phyloP scores from a whole-genome alignment of 2,113 vertebrate genomes.

The Lophius piscatorius region DNA sequence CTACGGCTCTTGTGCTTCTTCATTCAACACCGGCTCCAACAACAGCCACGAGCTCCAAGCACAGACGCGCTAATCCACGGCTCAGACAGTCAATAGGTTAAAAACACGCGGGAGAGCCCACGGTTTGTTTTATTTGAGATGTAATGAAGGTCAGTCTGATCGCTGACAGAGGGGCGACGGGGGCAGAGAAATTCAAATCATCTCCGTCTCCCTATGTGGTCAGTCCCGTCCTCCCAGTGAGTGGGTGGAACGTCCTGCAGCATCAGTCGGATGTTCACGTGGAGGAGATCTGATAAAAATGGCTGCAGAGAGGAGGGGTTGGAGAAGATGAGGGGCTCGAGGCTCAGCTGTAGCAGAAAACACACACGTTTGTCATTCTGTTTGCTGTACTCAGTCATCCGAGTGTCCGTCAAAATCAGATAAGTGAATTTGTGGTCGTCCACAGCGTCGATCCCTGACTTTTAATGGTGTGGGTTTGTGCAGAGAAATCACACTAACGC shows the following conservation, averaged over 20 bases:
- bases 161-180: not conserved
- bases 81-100: conserved; percentile 11
- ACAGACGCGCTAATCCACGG: conserved; percentile 2
- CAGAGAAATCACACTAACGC: conserved; percentile 31
- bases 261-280: conserved; percentile 56
- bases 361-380: conserved; percentile 35
- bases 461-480: conserved; percentile 19
- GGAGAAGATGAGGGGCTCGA: conserved; percentile 16
- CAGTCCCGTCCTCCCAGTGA: conserved; percentile 16
- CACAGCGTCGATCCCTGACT: conserved; percentile 23
- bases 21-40: conserved; percentile 44
- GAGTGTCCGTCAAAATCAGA: conserved; percentile 36
- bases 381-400: conserved; percentile 34
- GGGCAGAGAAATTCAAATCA: conserved; percentile 4
- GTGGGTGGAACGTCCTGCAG: conserved; percentile 19
- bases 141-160: conserved; percentile 1
- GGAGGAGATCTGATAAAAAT: conserved; percentile 35
- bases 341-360: conserved; percentile 46
- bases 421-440: conserved; percentile 42
- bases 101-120: not conserved
- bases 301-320: conserved; percentile 15
- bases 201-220: conserved; percentile 9
- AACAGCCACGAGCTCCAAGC: conserved; percentile 4
- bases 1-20: conserved; percentile 41
- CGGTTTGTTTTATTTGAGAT: conserved; percentile 3